A percentile compares a stretch with the other conserved stretches of the same genome.
Evolutionary conservation across 2,888 invertebrate species (phyloP).

Genomic region (Ichneumon xanthorius): DNA sequence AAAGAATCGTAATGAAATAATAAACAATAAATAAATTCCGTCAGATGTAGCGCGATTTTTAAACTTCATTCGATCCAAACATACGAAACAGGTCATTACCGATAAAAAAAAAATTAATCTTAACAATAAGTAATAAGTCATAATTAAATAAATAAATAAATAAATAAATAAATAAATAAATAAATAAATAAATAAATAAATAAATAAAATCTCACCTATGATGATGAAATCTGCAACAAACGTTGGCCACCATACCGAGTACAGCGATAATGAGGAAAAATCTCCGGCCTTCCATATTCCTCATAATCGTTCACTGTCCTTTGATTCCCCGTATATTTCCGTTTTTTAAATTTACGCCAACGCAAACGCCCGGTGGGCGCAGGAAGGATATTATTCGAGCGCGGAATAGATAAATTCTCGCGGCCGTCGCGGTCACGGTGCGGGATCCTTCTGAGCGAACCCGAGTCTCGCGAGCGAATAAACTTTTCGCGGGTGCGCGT

Average conservation of each 20-base stretch:
- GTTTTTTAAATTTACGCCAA: slow-evolving; percentile 1
- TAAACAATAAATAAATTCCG: neutral
- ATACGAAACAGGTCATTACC: too few species aligned
- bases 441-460: slow-evolving; percentile 58
- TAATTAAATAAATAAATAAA: too few species aligned
- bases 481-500: slow-evolving; percentile 57
- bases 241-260: slow-evolving; percentile 56
- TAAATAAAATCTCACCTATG: slow-evolving; percentile 75
- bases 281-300: slow-evolving; percentile 39
- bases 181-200: too few species aligned
- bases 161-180: too few species aligned
- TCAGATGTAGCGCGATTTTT: too few species aligned
- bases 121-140: too few species aligned
- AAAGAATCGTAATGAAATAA: neutral
- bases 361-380: neutral
- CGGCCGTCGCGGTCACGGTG: slow-evolving; percentile 38
- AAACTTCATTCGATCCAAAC: too few species aligned
- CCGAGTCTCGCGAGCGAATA: slow-evolving; percentile 27
- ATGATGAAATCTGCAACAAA: slow-evolving; percentile 71
- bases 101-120: too few species aligned
- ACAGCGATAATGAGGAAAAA: slow-evolving; percentile 42
- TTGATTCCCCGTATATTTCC: slow-evolving; percentile 6
- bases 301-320: slow-evolving; percentile 9
- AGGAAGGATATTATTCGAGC: neutral
- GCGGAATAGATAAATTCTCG: slow-evolving; percentile 11